Percentiles rank a stretch among this genome's conserved stretches.
These are phyloP conservation scores for Lates japonicus DNA, from an alignment of 2,797 vertebrate species.

Conservation along the genomic window DNA sequence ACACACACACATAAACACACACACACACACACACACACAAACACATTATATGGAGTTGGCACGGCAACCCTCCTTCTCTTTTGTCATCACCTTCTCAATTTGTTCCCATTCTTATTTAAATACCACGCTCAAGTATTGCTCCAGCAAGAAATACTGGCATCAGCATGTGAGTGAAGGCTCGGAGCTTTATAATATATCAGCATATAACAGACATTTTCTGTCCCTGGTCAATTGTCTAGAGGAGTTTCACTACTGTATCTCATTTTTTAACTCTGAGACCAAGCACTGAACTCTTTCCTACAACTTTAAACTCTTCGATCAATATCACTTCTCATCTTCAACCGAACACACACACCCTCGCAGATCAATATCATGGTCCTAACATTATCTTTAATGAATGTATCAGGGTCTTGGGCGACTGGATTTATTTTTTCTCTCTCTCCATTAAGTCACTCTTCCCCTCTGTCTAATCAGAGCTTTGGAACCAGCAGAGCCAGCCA, in stretches of 20 bases:
- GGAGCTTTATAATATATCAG: not conserved
- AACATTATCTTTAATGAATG: constrained; percentile 39
- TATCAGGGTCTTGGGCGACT: constrained; percentile 1
- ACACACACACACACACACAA: not conserved
- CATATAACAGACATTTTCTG: not conserved
- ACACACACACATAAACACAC: too few relatives aligned
- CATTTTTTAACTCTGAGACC: not conserved
- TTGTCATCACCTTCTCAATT: not conserved
- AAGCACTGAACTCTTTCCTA: not conserved
- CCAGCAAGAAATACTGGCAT: not conserved
- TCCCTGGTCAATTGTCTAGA: not conserved
- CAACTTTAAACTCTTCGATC: constrained; percentile 25
- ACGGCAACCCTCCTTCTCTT: not conserved
- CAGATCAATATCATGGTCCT: constrained; percentile 20
- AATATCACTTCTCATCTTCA: constrained; percentile 22
- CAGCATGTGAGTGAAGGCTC: not conserved
- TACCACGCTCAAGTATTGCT: not conserved
- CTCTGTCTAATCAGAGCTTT: constrained; percentile 13
- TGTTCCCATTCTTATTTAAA: not conserved
- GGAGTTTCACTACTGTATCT: not conserved
- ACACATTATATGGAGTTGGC: not conserved
- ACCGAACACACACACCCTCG: not conserved
- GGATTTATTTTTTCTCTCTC: not conserved
- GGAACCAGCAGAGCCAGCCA: not conserved
- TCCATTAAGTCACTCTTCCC: constrained; percentile 24